A percentile compares a stretch with the other conserved stretches of the same genome.
phyloP scores from a whole-genome alignment of 2,888 invertebrate genomes.

The Dryococelus australis region DNA sequence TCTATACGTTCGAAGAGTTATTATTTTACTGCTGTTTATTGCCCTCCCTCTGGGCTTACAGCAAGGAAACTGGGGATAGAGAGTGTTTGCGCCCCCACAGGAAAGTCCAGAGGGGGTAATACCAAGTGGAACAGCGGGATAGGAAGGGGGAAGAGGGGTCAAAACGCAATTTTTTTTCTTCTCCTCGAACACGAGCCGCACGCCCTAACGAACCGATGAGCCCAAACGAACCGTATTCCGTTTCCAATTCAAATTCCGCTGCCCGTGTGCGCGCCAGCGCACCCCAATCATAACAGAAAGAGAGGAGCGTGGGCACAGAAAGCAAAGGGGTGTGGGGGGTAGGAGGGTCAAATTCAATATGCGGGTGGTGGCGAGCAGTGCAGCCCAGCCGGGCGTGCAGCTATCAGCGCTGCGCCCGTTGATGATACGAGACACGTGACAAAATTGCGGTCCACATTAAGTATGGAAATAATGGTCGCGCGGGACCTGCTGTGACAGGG shows the following conservation, averaged over 20 bases:
- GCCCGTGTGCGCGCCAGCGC: neutral
- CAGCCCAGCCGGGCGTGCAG: neutral
- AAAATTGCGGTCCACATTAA: neutral
- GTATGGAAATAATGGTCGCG: neutral
- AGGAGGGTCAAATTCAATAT: neutral
- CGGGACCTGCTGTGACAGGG: neutral
- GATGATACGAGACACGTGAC: slow-evolving; percentile 9
- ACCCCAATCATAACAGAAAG: neutral
- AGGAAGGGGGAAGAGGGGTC: neutral
- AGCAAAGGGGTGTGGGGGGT: neutral
- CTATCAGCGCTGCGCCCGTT: neutral
- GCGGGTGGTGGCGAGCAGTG: neutral
- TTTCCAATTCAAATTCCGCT: neutral
- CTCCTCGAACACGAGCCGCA: neutral
- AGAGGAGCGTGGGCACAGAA: neutral
- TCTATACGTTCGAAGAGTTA: too few relatives aligned
- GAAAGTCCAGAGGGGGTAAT: too few relatives aligned
- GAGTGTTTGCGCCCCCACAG: too few relatives aligned
- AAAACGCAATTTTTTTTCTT: neutral
- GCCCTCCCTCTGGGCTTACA: too few relatives aligned
- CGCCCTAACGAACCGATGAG: slow-evolving; percentile 9
- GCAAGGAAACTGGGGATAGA: too few relatives aligned
- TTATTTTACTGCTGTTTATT: too few relatives aligned
- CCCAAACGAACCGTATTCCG: neutral
- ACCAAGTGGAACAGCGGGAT: neutral